These are phyloP conservation scores for Triplophysa tibetana DNA, from an alignment of 2,113 vertebrate genomes.

Conservation along the genomic window DNA sequence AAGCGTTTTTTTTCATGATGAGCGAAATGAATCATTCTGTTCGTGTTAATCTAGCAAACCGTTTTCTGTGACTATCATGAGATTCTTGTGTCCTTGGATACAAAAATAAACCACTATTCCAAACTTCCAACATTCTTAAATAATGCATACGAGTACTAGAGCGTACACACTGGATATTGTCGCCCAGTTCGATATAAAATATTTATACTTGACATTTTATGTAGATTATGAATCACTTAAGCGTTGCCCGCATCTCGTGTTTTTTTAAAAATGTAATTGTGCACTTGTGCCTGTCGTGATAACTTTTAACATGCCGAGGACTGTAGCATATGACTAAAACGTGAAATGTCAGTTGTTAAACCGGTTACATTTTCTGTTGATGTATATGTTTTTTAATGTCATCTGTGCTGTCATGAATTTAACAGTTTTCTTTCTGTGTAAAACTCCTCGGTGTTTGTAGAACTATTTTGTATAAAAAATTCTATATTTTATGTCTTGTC, in stretches of 20 bases:
- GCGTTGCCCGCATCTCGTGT: constrained; percentile 9
- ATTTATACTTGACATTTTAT: constrained; percentile 51
- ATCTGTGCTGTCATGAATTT: background rate
- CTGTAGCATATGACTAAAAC: constrained; percentile 39
- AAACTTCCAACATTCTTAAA: constrained; percentile 42
- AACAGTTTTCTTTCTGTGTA: background rate
- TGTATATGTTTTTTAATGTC: background rate
- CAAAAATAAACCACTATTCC: constrained; percentile 34
- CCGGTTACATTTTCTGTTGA: background rate
- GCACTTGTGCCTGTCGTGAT: constrained; percentile 38
- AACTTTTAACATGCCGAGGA: constrained; percentile 33
- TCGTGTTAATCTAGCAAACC: background rate
- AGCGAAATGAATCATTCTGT: background rate
- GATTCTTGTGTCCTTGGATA: constrained; percentile 8
- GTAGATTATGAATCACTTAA: constrained; percentile 40
- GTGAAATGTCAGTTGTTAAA: background rate
- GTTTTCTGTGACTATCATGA: background rate
- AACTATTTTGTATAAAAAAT: background rate
- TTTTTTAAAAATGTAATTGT: constrained; percentile 39
- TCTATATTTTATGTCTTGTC: background rate
- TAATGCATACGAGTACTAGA: constrained; percentile 43
- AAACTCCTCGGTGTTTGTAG: background rate
- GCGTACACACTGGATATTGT: constrained; percentile 41
- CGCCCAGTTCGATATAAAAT: constrained; percentile 49
- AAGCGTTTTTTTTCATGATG: constrained; percentile 14